Evolutionary conservation across 2,113 vertebrate species (phyloP).

Genomic region (Seriola aureovittata): DNA sequence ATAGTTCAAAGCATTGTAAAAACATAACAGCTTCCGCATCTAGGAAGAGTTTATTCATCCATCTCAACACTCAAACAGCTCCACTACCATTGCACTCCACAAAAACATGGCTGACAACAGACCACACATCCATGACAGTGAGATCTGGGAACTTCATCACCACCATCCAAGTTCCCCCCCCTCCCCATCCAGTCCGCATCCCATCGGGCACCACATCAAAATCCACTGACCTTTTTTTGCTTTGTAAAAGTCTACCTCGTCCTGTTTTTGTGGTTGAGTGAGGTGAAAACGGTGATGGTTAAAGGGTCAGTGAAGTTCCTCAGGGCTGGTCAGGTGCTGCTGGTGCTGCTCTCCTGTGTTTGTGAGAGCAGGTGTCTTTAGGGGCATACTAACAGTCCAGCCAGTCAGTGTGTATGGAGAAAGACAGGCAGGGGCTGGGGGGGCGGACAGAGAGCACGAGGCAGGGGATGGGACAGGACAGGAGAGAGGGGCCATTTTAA

Average conservation of each 20-base stretch:
- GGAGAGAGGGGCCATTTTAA: slow-evolving; percentile 77
- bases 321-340: slow-evolving; percentile 50
- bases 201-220: slow-evolving; percentile 28
- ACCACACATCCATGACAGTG: slow-evolving; percentile 7
- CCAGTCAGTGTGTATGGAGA: slow-evolving; percentile 48
- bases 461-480: slow-evolving; percentile 53
- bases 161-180: neutral
- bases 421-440: slow-evolving; percentile 59
- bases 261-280: slow-evolving; percentile 2
- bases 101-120: slow-evolving; percentile 32
- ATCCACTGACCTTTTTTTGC: slow-evolving; percentile 64
- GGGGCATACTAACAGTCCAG: slow-evolving; percentile 46
- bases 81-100: neutral
- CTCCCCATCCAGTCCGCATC: neutral
- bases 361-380: slow-evolving; percentile 62
- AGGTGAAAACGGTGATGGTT: neutral
- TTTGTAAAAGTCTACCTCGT: neutral
- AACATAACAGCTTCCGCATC: slow-evolving; percentile 11
- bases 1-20: slow-evolving; percentile 3
- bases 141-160: neutral
- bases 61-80: neutral
- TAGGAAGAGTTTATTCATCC: neutral
- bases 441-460: slow-evolving; percentile 47
- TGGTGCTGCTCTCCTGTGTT: slow-evolving; percentile 37
- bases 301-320: slow-evolving; percentile 25